Base-by-base conservation (phyloP, 2,797 vertebrate genomes). In the Urocyon cinereoargenteus region DNA sequence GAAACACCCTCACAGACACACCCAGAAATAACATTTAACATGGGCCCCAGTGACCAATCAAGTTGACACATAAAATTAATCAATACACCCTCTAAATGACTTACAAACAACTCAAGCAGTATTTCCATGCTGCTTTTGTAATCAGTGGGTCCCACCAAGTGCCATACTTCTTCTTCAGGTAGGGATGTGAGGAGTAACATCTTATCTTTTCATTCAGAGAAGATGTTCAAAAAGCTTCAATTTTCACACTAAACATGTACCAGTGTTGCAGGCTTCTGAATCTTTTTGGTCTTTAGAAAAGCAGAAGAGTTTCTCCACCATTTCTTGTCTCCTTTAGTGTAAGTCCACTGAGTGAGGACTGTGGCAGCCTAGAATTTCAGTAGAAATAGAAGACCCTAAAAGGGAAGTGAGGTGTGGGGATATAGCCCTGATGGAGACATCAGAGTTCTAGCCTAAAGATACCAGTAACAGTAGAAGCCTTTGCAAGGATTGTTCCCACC, bases 341-440 rank as follows among this genome's bases (percentile, higher is more conserved):
- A 61, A 55, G 15, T 36, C 73, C 36, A 55, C 19, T 5, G 3
- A 36, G 5, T 62, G 24, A 91, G 6, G 12, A 28, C 1, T 31
- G 22, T 3, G 1, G 4, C 55, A 16, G 5, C 21, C n/a, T 4
- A 61, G 12, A 72, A 0, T 3, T 6, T 53, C 16, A 68, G 22
- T 3, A 61, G 68, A 51, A 26, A 5, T 0, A 8, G 36, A 9
- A 19, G 8, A 16, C 16, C 26, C 24, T 15, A 4, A 7, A 5
- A 66, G 2, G 36, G 62, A 91, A 9, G 16, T 18, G 34, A 68
- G 18, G 18, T 5, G 16, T 16, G 8, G 24, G 0, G 4, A 8
- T 24, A 2, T 1, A 21, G 22, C 7, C 12, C 9, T 15, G 0
- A 45, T 4, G 3, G 15, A 51, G 21, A 5, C 0, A 6, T 6